phyloP scores from a whole-genome alignment of 1,140 invertebrate genomes.

The Homalodisca vitripennis region DNA sequence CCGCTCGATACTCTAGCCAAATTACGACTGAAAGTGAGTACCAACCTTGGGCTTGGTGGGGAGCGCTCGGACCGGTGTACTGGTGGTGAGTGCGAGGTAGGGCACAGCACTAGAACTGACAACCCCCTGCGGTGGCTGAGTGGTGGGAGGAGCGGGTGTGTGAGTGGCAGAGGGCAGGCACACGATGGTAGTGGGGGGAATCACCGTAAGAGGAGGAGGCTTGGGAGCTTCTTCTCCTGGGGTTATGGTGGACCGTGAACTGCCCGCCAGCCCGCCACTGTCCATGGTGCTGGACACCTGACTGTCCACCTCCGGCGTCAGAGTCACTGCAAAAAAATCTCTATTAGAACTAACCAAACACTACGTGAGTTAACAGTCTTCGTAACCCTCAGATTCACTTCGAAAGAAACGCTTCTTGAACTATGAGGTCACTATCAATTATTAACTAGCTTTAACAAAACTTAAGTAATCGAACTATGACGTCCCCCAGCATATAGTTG shows the following conservation, averaged over 20 bases:
- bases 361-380: not conserved
- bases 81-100: conserved; percentile 53
- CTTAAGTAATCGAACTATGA: too few species aligned
- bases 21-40: too few species aligned
- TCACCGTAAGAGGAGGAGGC: conserved; percentile 44
- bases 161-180: conserved; percentile 50
- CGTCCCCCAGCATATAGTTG: too few species aligned
- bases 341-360: conserved; percentile 7
- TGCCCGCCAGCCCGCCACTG: conserved; percentile 33
- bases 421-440: too few species aligned
- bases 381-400: too few species aligned
- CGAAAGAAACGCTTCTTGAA: too few species aligned
- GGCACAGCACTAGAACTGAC: conserved; percentile 48
- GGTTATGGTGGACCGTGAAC: conserved; percentile 37
- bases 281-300: conserved; percentile 49
- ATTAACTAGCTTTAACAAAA: too few species aligned
- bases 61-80: conserved; percentile 50
- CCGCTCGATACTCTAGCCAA: too few species aligned
- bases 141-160: conserved; percentile 29
- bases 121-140: conserved; percentile 43
- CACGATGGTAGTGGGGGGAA: conserved; percentile 54
- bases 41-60: conserved; percentile 49
- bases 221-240: too few species aligned
- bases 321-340: conserved; percentile 46
- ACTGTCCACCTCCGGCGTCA: conserved; percentile 53